Conservation (phyloP, 1,140 invertebrate species). For the Parasteatoda tepidariorum region DNA sequence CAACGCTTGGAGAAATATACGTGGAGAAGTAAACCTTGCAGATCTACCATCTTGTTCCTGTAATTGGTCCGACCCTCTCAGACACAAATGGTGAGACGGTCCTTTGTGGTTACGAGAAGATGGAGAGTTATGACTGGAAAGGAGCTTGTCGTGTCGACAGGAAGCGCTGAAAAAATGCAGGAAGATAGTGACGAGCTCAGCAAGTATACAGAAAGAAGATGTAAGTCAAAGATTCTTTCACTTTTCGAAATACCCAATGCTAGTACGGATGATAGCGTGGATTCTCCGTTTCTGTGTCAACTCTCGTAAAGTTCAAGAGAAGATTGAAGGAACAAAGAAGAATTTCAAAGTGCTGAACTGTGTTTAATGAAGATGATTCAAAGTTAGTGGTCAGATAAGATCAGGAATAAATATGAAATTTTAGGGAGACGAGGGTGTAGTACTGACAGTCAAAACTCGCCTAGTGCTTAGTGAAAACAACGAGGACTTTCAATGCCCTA, state of each 20-base stretch:
- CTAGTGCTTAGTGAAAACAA: neutral
- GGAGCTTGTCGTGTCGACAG: neutral
- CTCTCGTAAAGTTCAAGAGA: neutral
- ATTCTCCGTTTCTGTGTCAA: too few relatives aligned
- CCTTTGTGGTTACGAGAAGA: neutral
- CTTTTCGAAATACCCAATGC: neutral
- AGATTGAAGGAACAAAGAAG: neutral
- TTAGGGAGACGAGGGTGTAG: neutral
- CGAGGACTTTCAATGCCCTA: slow-evolving; percentile 1
- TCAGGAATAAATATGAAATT: neutral
- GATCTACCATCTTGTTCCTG: slow-evolving; percentile 8
- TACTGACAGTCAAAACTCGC: neutral
- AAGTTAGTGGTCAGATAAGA: neutral
- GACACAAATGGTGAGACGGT: slow-evolving; percentile 10
- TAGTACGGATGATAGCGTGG: neutral
- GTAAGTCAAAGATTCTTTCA: slow-evolving; percentile 5
- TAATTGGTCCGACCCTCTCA: slow-evolving; percentile 2
- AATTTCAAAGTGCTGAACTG: neutral
- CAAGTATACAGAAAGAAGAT: neutral
- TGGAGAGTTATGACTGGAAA: neutral
- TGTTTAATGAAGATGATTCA: neutral
- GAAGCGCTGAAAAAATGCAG: neutral
- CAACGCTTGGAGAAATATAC: slow-evolving; percentile 2
- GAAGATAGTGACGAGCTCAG: neutral
- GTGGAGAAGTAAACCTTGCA: neutral